Conservation (phyloP, 2,888 invertebrate species). For the Acrocyrtus sp. region DNA sequence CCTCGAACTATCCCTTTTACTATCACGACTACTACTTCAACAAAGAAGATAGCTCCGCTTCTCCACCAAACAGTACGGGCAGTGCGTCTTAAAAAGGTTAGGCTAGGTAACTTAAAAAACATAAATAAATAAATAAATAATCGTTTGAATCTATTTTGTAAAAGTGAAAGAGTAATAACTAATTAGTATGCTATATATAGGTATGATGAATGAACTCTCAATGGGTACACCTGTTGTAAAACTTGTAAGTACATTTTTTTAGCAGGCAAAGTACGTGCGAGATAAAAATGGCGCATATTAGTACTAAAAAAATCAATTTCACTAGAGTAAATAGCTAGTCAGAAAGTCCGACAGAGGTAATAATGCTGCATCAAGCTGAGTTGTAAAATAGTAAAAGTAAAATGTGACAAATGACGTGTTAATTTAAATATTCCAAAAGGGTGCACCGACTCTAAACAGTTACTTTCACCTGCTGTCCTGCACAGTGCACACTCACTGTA, state of each 20-base stretch:
- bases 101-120: background rate
- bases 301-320: too few species aligned
- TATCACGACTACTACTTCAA: constrained; percentile 63
- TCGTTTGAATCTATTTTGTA: background rate
- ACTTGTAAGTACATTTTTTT: background rate
- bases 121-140: background rate
- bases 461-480: too few species aligned
- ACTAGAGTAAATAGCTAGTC: too few species aligned
- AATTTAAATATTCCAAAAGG: too few species aligned
- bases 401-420: too few species aligned
- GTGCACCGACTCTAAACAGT: too few species aligned
- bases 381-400: too few species aligned
- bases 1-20: constrained; percentile 63
- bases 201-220: background rate
- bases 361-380: too few species aligned
- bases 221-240: background rate
- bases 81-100: constrained; percentile 59
- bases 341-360: too few species aligned
- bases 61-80: constrained; percentile 61
- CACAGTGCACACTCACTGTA: too few species aligned
- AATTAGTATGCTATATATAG: background rate
- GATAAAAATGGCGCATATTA: too few species aligned
- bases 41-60: constrained; percentile 63
- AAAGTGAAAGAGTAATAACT: background rate
- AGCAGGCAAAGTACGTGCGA: background rate